Conservation (phyloP, 2,113 vertebrate genomes). For the Chitala chitala region DNA sequence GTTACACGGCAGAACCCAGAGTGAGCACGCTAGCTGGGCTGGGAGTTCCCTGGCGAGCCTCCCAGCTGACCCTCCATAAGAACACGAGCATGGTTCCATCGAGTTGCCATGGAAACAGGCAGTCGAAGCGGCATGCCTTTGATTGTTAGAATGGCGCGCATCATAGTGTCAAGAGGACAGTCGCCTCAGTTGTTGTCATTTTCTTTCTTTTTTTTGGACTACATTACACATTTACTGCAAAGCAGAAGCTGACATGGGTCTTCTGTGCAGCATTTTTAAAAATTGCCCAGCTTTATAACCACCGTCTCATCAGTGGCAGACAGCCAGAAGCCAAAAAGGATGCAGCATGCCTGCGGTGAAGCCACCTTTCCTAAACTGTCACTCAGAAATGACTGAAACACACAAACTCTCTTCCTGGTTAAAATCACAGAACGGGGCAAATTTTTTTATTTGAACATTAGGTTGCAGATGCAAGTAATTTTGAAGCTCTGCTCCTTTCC, state of each 20-base stretch:
- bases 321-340: background rate
- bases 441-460: background rate
- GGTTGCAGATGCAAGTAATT: background rate
- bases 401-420: background rate
- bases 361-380: too few relatives aligned
- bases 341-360: too few relatives aligned
- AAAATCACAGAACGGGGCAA: background rate
- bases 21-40: background rate
- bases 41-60: conserved; percentile 14
- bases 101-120: conserved; percentile 29
- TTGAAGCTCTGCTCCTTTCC: too few relatives aligned
- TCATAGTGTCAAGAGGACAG: conserved; percentile 21
- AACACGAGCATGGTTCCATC: background rate
- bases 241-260: background rate
- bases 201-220: background rate
- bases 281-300: background rate
- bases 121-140: conserved; percentile 15
- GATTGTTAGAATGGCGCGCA: conserved; percentile 21
- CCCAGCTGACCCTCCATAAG: conserved; percentile 8
- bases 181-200: background rate
- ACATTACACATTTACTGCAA: background rate
- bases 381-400: background rate
- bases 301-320: background rate
- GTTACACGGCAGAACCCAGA: background rate
- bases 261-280: background rate